phyloP scores from a whole-genome alignment of 2,888 invertebrate species.

The Sisyra nigra region DNA sequence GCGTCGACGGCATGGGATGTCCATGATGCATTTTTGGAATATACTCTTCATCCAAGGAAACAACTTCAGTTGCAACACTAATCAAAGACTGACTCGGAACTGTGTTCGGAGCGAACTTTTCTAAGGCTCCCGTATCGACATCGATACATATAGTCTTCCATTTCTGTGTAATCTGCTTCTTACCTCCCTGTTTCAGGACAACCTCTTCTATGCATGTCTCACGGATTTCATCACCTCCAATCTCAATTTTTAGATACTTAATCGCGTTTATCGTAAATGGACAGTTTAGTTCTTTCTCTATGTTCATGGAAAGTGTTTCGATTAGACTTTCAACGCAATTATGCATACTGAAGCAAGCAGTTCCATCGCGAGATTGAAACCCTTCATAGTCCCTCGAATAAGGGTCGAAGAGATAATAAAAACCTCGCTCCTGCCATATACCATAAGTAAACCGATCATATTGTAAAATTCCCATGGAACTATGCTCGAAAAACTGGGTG shows the following conservation, averaged over 20 bases:
- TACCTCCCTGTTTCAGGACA: background rate
- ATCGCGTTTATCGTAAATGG: constrained; percentile 5
- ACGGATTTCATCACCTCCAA: background rate
- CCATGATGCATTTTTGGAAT: constrained; percentile 16
- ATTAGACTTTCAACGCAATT: constrained; percentile 31
- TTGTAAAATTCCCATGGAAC: constrained; percentile 32
- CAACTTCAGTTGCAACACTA: constrained; percentile 22
- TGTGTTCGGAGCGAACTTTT: background rate
- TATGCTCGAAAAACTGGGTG: constrained; percentile 35
- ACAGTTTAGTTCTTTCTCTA: constrained; percentile 9
- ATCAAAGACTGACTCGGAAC: constrained; percentile 14
- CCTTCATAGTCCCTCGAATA: constrained; percentile 44
- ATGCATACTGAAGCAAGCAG: constrained; percentile 46
- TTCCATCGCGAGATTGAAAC: constrained; percentile 25
- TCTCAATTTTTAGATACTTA: constrained; percentile 6
- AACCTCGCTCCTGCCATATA: constrained; percentile 44
- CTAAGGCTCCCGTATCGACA: background rate
- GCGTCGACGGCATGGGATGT: constrained; percentile 14
- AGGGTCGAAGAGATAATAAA: constrained; percentile 48
- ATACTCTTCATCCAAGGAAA: constrained; percentile 20
- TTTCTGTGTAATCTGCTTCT: background rate
- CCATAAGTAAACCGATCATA: constrained; percentile 40
- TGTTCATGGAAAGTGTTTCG: constrained; percentile 20
- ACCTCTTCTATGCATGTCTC: constrained; percentile 14
- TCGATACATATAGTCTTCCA: constrained; percentile 3